Conservation (phyloP, 2,888 invertebrate species). For the Pachycephus smyrnensis region DNA sequence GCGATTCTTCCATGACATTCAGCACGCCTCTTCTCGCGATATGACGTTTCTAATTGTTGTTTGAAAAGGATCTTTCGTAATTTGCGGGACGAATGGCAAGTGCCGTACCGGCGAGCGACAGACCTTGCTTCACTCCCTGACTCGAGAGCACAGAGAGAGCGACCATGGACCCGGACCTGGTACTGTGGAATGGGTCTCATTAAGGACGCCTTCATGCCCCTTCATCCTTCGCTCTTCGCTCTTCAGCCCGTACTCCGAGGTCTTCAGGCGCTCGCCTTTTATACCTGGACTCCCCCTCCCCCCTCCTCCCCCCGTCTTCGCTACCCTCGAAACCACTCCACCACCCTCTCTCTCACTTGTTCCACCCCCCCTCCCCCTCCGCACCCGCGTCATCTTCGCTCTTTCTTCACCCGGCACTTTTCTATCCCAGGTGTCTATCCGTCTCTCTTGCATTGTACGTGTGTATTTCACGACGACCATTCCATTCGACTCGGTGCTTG, state of each 20-base stretch:
- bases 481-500: slow-evolving; percentile 30
- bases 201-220: slow-evolving; percentile 56
- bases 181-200: slow-evolving; percentile 55
- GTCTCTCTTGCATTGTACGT: slow-evolving; percentile 9
- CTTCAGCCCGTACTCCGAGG: slow-evolving; percentile 27
- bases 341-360: slow-evolving; percentile 16
- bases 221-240: slow-evolving; percentile 48
- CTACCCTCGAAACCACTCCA: slow-evolving; percentile 3
- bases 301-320: slow-evolving; percentile 10
- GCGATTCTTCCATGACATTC: not conserved
- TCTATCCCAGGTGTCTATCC: slow-evolving; percentile 20
- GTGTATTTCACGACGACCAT: slow-evolving; percentile 38
- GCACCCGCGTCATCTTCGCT: slow-evolving; percentile 8
- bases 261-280: slow-evolving; percentile 42
- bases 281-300: slow-evolving; percentile 42
- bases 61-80: slow-evolving; percentile 21
- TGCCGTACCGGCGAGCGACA: slow-evolving; percentile 11
- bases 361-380: slow-evolving; percentile 28
- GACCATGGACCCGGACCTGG: slow-evolving; percentile 10
- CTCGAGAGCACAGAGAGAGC: slow-evolving; percentile 19
- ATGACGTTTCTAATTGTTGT: slow-evolving; percentile 23
- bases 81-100: slow-evolving; percentile 15
- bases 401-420: slow-evolving; percentile 14
- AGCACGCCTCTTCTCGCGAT: not conserved
- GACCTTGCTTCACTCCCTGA: slow-evolving; percentile 22